Conservation (phyloP, 2,797 vertebrate genomes). For the Lateolabrax maculatus region DNA sequence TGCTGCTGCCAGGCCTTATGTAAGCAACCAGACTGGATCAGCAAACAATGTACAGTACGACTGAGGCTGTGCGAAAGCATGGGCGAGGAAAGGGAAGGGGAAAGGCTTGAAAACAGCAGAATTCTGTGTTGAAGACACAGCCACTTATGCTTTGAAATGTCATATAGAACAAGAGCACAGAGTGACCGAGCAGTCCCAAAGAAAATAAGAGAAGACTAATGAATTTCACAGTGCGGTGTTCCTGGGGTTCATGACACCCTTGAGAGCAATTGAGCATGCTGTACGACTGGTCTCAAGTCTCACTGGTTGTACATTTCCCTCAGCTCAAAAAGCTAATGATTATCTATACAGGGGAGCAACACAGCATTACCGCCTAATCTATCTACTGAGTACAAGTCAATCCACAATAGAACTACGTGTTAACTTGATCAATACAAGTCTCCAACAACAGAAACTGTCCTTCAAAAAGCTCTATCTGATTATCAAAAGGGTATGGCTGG, state of each 20-base stretch:
- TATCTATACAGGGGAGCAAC: not conserved
- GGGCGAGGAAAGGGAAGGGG: not conserved
- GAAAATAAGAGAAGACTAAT: not conserved
- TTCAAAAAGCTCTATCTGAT: no score
- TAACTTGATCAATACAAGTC: not conserved
- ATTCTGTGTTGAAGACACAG: no score
- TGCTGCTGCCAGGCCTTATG: constrained; percentile 11
- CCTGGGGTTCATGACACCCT: not conserved
- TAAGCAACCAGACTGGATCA: constrained; percentile 14
- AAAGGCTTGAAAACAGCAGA: not conserved
- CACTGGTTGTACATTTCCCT: not conserved
- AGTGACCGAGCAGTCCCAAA: not conserved
- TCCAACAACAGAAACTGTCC: no score
- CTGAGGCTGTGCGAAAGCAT: not conserved
- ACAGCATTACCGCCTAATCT: not conserved
- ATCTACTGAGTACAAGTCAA: not conserved
- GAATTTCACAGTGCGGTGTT: not conserved
- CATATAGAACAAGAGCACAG: constrained; percentile 3
- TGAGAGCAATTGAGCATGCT: not conserved
- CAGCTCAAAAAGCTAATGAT: not conserved
- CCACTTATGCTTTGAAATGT: not conserved
- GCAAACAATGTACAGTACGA: constrained; percentile 19
- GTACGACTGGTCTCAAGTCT: not conserved
- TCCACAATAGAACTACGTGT: not conserved
- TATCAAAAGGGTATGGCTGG: no score